Evolutionary conservation across 2,797 vertebrate genomes (phyloP).

Genomic region (Meda fulgida): DNA sequence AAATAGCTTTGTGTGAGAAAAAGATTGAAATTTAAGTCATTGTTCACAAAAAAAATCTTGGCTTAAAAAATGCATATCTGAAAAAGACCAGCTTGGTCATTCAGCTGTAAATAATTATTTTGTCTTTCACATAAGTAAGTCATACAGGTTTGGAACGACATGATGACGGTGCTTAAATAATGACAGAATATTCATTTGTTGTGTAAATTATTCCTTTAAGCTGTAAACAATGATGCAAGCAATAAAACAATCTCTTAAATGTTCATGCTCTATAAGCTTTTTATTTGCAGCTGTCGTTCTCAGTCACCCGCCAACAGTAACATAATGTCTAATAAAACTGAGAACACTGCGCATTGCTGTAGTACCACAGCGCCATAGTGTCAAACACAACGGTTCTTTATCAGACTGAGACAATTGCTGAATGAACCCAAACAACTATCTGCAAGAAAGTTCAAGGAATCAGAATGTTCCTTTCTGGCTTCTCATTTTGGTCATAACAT

Average conservation of each 20-base stretch:
- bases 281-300: conserved; percentile 40
- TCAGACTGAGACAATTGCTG: conserved; percentile 36
- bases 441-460: conserved; percentile 3
- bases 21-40: neutral
- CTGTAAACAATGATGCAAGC: neutral
- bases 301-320: conserved; percentile 8
- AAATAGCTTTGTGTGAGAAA: neutral
- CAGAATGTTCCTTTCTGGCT: neutral
- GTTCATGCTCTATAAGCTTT: conserved; percentile 4
- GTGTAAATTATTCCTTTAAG: neutral
- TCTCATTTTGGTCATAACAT: conserved; percentile 16
- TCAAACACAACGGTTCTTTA: conserved; percentile 52
- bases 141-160: neutral
- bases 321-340: conserved; percentile 24
- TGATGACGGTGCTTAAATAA: neutral
- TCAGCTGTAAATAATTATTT: neutral
- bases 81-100: neutral
- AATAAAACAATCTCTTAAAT: neutral
- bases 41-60: neutral
- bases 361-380: conserved; percentile 39
- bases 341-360: conserved; percentile 43
- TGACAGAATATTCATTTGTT: neutral
- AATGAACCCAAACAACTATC: conserved; percentile 13
- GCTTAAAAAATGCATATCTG: neutral
- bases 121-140: neutral